phyloP scores from a whole-genome alignment of 2,113 vertebrate genomes.

The Ornithorhynchus anatinus region DNA sequence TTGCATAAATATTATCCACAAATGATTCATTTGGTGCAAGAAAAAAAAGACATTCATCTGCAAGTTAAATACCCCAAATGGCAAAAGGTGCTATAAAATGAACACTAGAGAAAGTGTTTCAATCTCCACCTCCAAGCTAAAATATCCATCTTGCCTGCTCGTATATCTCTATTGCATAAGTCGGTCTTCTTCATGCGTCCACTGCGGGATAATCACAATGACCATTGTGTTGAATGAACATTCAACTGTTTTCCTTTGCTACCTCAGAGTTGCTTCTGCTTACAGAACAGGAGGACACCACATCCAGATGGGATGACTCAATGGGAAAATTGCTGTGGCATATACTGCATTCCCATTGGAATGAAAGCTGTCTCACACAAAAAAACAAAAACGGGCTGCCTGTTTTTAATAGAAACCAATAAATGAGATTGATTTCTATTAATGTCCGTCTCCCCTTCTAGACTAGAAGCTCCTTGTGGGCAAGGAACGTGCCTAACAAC shows the following conservation, averaged over 20 bases:
- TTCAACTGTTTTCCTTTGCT: slow-evolving; percentile 22
- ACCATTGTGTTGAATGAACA: background rate
- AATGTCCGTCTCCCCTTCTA: too few relatives aligned
- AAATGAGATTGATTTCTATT: too few relatives aligned
- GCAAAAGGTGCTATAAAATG: slow-evolving; percentile 42
- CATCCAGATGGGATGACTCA: too few relatives aligned
- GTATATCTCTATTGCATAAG: slow-evolving; percentile 26
- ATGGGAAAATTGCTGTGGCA: too few relatives aligned
- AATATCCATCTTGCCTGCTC: background rate
- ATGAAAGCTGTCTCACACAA: too few relatives aligned
- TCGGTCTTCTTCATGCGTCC: slow-evolving; percentile 20
- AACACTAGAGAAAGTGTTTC: slow-evolving; percentile 15
- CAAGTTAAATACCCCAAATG: slow-evolving; percentile 41
- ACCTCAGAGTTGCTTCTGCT: slow-evolving; percentile 2
- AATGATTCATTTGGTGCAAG: slow-evolving; percentile 33
- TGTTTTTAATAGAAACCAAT: too few relatives aligned
- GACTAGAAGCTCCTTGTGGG: too few relatives aligned
- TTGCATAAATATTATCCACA: slow-evolving; percentile 54
- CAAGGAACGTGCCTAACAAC: too few relatives aligned
- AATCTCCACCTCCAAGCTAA: background rate
- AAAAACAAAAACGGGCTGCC: too few relatives aligned
- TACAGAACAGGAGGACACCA: background rate
- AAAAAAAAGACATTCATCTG: slow-evolving; percentile 44
- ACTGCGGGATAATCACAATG: slow-evolving; percentile 17
- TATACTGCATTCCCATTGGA: too few relatives aligned